Evolutionary conservation across 2,888 invertebrate species (phyloP).

Genomic region (Sycophila texana): DNA sequence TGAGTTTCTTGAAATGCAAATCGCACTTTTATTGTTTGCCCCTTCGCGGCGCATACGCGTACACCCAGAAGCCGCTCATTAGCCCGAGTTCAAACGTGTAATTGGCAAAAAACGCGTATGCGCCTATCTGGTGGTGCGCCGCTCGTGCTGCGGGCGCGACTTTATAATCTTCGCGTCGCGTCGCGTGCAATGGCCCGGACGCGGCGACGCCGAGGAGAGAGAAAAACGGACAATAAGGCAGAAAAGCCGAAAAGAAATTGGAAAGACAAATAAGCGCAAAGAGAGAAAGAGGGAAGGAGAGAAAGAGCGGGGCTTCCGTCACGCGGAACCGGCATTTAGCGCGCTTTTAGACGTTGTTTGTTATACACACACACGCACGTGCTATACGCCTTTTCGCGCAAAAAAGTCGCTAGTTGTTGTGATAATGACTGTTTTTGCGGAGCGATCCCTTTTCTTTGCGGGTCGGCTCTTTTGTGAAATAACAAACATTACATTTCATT

Average conservation of each 20-base stretch:
- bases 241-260: constrained; percentile 43
- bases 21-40: constrained; percentile 45
- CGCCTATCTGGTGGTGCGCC: background rate
- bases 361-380: background rate
- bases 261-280: constrained; percentile 25
- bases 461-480: background rate
- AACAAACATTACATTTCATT: too few relatives aligned
- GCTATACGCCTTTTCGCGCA: constrained; percentile 2
- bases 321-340: constrained; percentile 31
- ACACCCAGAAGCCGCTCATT: constrained; percentile 43
- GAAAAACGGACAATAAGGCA: constrained; percentile 9
- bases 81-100: constrained; percentile 35
- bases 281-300: too few relatives aligned
- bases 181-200: background rate
- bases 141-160: constrained; percentile 31
- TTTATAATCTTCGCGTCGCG: constrained; percentile 45
- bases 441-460: constrained; percentile 5
- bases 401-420: background rate
- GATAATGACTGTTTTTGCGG: constrained; percentile 21
- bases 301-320: background rate
- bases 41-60: background rate
- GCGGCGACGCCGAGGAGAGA: background rate
- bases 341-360: background rate
- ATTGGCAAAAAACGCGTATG: constrained; percentile 50
- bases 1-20: constrained; percentile 49